Evolutionary conservation across 2,113 vertebrate genomes (phyloP).

Genomic region (Tor tambroides): DNA sequence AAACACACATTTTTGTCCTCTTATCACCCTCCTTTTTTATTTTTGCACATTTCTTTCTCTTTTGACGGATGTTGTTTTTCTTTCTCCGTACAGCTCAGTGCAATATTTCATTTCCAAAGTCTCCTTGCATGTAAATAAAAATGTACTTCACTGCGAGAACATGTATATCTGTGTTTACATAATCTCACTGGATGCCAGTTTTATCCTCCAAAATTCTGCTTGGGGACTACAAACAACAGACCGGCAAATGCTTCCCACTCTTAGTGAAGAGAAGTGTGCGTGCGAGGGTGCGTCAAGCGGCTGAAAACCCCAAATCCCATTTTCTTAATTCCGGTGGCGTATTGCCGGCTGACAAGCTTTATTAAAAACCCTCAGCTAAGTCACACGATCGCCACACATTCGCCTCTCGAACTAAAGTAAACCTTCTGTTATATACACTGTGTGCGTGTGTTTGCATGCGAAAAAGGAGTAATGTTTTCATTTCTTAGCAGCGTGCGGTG

Average conservation of each 20-base stretch:
- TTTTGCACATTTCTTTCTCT: background rate
- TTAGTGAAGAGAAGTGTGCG: background rate
- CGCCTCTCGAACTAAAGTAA: conserved; percentile 4
- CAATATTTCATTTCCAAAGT: background rate
- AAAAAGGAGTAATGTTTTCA: background rate
- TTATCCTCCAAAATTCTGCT: background rate
- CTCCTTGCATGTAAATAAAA: background rate
- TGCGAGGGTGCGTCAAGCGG: conserved; percentile 47
- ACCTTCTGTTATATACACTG: background rate
- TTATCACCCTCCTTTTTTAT: background rate
- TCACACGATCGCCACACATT: conserved; percentile 48
- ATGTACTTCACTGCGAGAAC: background rate
- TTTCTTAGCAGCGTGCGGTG: background rate
- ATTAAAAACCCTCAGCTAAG: conserved; percentile 63
- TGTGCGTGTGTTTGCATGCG: background rate
- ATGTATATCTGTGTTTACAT: conserved; percentile 8
- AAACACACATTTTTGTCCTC: conserved; percentile 9
- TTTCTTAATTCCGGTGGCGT: conserved; percentile 66
- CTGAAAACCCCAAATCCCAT: conserved; percentile 70
- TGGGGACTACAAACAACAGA: background rate
- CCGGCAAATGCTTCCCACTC: background rate
- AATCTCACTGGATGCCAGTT: conserved; percentile 12
- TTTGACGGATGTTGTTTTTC: background rate
- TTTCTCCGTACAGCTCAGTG: background rate
- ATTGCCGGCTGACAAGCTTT: conserved; percentile 63